These are phyloP conservation scores for Trachops cirrhosus DNA, from an alignment of 2,797 vertebrate genomes.

Conservation along the genomic window DNA sequence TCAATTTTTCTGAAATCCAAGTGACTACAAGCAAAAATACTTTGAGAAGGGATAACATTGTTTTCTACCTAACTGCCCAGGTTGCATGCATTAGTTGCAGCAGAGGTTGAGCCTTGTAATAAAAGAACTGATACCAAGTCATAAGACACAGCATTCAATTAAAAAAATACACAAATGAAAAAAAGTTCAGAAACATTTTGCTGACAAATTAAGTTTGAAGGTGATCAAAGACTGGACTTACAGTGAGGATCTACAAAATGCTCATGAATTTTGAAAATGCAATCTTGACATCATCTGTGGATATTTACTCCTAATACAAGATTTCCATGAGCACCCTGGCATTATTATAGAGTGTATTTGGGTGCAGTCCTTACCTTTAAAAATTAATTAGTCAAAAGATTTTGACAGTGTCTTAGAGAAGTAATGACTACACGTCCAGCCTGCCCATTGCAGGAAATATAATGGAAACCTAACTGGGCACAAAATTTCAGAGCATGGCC, in stretches of 20 bases:
- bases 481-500: background rate
- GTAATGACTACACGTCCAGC: background rate
- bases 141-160: background rate
- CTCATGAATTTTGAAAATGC: background rate
- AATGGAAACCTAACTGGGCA: background rate
- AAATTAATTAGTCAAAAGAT: background rate
- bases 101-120: background rate
- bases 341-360: background rate
- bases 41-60: background rate
- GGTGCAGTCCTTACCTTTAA: background rate
- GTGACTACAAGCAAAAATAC: background rate
- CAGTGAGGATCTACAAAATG: background rate
- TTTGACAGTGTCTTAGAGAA: background rate
- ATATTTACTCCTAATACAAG: background rate
- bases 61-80: background rate
- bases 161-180: background rate
- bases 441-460: background rate
- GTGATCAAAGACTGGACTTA: background rate
- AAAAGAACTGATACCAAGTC: background rate
- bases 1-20: background rate
- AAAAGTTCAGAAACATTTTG: background rate
- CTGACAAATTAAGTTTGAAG: background rate
- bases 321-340: background rate
- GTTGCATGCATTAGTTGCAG: background rate
- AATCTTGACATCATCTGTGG: background rate